A percentile compares a stretch with the other conserved stretches of the same genome.
Conservation (phyloP, 2,113 vertebrate species). For the Heterocephalus glaber region DNA sequence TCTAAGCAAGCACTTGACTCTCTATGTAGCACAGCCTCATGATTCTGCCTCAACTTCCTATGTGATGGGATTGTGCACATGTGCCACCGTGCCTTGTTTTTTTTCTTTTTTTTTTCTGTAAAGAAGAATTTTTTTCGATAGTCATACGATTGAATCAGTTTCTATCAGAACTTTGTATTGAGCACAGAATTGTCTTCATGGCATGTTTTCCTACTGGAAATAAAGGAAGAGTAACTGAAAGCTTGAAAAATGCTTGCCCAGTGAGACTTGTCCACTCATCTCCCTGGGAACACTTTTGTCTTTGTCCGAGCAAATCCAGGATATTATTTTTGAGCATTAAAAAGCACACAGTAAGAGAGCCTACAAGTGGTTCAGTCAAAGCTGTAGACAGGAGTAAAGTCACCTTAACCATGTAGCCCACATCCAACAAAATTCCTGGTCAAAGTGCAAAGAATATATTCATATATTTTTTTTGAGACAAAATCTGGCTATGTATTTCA, state of each 20-base stretch:
- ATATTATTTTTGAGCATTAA: neutral
- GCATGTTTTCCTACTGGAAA: neutral
- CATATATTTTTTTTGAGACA: too few relatives aligned
- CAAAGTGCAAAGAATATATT: neutral
- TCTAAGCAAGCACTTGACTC: neutral
- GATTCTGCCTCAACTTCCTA: neutral
- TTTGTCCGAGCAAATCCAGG: neutral
- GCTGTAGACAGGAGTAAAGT: too few relatives aligned
- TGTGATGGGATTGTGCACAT: neutral
- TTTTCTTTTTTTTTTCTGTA: neutral
- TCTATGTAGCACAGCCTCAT: neutral
- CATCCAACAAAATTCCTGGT: neutral
- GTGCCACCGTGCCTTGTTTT: neutral
- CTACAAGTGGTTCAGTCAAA: accelerated
- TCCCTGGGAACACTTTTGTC: neutral
- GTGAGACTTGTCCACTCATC: accelerated
- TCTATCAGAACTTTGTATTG: neutral
- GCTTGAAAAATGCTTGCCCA: neutral
- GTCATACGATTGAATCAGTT: neutral
- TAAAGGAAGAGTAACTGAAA: neutral
- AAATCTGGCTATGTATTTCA: too few relatives aligned
- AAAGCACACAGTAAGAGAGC: accelerated
- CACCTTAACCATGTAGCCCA: neutral
- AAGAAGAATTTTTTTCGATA: neutral
- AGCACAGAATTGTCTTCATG: neutral